phyloP scores from a whole-genome alignment of 2,888 invertebrate genomes.

The Drosophila picticornis region DNA sequence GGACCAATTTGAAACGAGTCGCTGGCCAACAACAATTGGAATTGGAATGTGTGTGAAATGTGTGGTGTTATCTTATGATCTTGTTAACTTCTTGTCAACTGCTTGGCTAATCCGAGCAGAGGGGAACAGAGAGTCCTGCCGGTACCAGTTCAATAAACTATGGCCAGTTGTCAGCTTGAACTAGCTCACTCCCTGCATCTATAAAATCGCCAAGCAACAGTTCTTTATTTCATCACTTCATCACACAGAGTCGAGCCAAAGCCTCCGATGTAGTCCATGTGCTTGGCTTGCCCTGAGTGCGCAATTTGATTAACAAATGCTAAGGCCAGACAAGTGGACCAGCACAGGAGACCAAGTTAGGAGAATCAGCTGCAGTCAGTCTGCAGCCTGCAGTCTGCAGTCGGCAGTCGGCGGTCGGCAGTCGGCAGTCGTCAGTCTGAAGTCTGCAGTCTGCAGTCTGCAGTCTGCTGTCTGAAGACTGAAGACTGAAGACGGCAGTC shows the following conservation, averaged over 20 bases:
- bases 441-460: not conserved
- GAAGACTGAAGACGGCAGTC: not conserved
- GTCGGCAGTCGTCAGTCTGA: too few species aligned
- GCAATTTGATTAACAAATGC: constrained; percentile 50
- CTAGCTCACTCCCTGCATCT: constrained; percentile 21
- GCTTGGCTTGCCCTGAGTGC: constrained; percentile 2
- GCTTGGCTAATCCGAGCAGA: constrained; percentile 3
- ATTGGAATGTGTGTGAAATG: constrained; percentile 22
- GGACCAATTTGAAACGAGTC: constrained; percentile 10
- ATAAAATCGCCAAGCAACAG: too few species aligned
- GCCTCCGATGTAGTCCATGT: constrained; percentile 16
- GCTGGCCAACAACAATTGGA: not conserved
- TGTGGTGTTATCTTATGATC: constrained; percentile 46
- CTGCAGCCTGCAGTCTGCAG: not conserved
- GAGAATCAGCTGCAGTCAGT: constrained; percentile 11
- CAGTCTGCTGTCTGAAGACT: not conserved
- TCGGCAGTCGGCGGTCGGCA: not conserved
- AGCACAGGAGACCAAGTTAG: constrained; percentile 33
- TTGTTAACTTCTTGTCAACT: constrained; percentile 25
- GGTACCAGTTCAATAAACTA: constrained; percentile 56
- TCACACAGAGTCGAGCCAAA: not conserved
- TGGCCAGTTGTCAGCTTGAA: constrained; percentile 7
- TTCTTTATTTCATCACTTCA: not conserved
- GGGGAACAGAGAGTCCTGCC: constrained; percentile 17
- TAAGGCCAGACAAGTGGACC: constrained; percentile 25